phyloP scores from a whole-genome alignment of 2,113 vertebrate species.

The Vimba vimba region DNA sequence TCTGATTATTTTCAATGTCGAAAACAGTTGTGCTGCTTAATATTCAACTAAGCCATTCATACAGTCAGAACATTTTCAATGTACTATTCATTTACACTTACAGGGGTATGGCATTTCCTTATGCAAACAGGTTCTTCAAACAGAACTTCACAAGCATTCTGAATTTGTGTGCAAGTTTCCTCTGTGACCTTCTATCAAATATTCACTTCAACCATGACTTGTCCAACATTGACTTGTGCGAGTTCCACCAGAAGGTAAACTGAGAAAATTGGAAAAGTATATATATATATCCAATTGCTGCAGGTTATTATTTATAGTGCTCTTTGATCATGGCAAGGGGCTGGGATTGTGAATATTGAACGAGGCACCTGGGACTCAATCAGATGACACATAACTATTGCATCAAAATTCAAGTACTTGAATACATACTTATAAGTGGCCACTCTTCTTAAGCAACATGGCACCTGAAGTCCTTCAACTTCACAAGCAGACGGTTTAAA shows the following conservation, averaged over 20 bases:
- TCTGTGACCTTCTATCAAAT: constrained; percentile 36
- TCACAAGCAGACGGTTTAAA: not conserved
- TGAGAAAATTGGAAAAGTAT: constrained; percentile 22
- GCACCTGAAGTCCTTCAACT: not conserved
- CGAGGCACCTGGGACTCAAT: constrained; percentile 1
- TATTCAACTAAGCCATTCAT: no score
- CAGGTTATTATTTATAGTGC: constrained; percentile 8
- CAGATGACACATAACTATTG: not conserved
- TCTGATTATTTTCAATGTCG: no score
- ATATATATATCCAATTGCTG: not conserved
- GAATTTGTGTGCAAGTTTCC: not conserved
- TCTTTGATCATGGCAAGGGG: constrained; percentile 25
- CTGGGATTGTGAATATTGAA: constrained; percentile 20
- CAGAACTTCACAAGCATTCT: constrained; percentile 15
- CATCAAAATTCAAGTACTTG: not conserved
- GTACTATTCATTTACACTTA: not conserved
- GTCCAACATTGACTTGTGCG: constrained; percentile 22
- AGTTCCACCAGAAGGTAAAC: constrained; percentile 34
- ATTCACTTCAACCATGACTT: constrained; percentile 44
- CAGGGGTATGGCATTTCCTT: not conserved
- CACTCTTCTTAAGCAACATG: not conserved
- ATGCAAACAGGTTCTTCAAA: not conserved
- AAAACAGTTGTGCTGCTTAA: no score
- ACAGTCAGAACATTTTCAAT: no score
- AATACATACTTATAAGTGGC: not conserved